Base-by-base conservation (phyloP, 2,797 vertebrate genomes). In the Ibycter americanus region DNA sequence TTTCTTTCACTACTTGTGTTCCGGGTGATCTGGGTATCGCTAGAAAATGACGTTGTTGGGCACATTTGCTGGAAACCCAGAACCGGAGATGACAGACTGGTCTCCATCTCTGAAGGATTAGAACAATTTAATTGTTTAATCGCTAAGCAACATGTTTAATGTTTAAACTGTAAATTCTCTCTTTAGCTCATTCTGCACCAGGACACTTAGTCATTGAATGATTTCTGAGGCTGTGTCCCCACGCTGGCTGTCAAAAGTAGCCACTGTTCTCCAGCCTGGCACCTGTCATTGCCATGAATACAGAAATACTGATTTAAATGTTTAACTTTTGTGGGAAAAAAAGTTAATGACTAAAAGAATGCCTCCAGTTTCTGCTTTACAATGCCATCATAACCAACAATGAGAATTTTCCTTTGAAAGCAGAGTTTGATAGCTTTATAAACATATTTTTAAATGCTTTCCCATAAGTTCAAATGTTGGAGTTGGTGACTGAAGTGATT, bases 131-230 rank as follows among this genome's bases (percentile, higher is more conserved):
- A 80, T 87, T 97, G 93, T 66, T 97, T 97, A 97, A 97, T 97
- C 94, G 70, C 89, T 97, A 95, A 97, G 81, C 94, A 92, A 88
- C 89, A 36, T 61, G 92, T 90, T 97, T 97, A 94, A 97, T 96
- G 52, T 95, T 97, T 97, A 96, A 97, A 95, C 80, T 63, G 90
- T 91, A 95, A 97, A 96, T 89, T 90, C 92, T 83, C 91, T 91
- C 55, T 95, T 90, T 90, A 95, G 83, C 84, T 93, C 74, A 46
- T 61, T 92, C 80, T 94, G 73, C 79, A 91, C 40, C 66, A 72
- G 58, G 80, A 93, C 74, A 40, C 72, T 89, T 93, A 70, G 81
- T 89, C 25, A 2, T 78, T 94, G 85, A 89, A 76, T 91, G 78
- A 94, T 84, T 93, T 95, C 86, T 94, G 36, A 93, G 78, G 13